Base-by-base conservation (phyloP, 2,888 invertebrate species). In the Celastrina argiolus region DNA sequence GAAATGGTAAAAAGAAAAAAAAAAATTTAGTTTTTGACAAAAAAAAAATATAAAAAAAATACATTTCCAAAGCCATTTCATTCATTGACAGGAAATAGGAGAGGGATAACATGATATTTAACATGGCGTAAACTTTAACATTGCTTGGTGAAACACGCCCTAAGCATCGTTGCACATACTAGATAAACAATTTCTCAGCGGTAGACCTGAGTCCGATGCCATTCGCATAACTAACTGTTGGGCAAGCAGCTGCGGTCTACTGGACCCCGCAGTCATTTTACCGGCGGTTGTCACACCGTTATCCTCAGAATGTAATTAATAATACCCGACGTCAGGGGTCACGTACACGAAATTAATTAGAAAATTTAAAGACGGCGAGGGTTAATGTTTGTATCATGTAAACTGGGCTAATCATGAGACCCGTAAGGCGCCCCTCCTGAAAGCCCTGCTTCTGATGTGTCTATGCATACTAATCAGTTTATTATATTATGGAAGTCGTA, bases 201-300 rank as follows among this genome's bases (percentile, higher is more conserved):
- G 69, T 70, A 68, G 68, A 69, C 68, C 68, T 64, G 56, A 67
- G 68, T 45, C 68, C 66, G 69, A 77, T 78, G 81, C 81, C 79
- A 81, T 77, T 76, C 78, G 79, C 82, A 83, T 81, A 80, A 74
- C 80, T 76, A 75, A 74, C 78, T 66, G 78, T 79, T 78, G 78
- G 79, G 81, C 77, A 75, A 74, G 73, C 74, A 72, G 70, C 69
- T 84, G 87, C 80, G 85, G 86, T 85, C 76, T 74, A 75, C 71
- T 72, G 74, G 73, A 70, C 76, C 77, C 80, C 80, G 73, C 82
- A 80, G 74, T 75, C 79, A 78, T 83, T 84, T 84, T 81, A 78
- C 81, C 78, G 78, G 77, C 76, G 77, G 79, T 75, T 76, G 74
- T 75, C 76, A 79, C 72, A 71, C 73, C 75, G 75, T 74, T 77